These are phyloP conservation scores for Aphelenchoides fujianensis DNA, from an alignment of 1,140 invertebrate genomes.

Conservation along the genomic window DNA sequence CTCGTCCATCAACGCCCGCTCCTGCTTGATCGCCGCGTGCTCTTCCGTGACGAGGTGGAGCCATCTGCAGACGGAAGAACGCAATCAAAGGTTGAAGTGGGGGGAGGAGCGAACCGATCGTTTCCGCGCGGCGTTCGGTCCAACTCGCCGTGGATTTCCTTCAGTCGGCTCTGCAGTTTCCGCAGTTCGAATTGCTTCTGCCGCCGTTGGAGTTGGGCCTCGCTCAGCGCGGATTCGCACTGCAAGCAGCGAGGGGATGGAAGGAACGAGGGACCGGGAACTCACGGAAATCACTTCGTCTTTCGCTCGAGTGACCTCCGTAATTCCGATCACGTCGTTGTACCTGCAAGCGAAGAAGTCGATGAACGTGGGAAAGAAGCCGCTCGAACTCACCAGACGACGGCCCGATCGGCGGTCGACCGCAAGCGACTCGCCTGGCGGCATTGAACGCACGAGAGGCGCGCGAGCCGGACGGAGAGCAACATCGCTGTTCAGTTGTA, in stretches of 20 bases:
- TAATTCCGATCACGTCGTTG: constrained; percentile 30
- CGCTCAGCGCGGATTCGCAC: constrained; percentile 30
- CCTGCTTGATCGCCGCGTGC: constrained; percentile 63
- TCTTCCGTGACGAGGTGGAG: constrained; percentile 67
- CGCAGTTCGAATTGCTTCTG: constrained; percentile 67
- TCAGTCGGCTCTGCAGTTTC: constrained; percentile 68
- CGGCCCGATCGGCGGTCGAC: too few relatives aligned
- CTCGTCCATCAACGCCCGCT: constrained; percentile 61
- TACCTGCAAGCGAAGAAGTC: too few relatives aligned
- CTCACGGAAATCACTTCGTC: constrained; percentile 30
- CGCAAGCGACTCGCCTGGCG: too few relatives aligned
- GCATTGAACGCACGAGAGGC: too few relatives aligned
- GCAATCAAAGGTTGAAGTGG: background rate
- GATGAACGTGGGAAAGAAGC: too few relatives aligned
- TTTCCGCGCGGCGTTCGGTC: constrained; percentile 72
- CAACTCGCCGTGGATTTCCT: constrained; percentile 71
- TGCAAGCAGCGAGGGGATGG: constrained; percentile 21
- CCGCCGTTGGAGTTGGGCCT: constrained; percentile 62
- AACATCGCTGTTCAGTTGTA: too few relatives aligned
- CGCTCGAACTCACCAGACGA: too few relatives aligned
- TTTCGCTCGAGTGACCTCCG: constrained; percentile 34
- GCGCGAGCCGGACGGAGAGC: too few relatives aligned
- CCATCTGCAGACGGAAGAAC: constrained; percentile 63
- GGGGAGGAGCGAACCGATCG: constrained; percentile 66
- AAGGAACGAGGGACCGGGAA: constrained; percentile 10